Evolutionary conservation across 2,888 invertebrate genomes (phyloP).

Genomic region (Clivina fossor): DNA sequence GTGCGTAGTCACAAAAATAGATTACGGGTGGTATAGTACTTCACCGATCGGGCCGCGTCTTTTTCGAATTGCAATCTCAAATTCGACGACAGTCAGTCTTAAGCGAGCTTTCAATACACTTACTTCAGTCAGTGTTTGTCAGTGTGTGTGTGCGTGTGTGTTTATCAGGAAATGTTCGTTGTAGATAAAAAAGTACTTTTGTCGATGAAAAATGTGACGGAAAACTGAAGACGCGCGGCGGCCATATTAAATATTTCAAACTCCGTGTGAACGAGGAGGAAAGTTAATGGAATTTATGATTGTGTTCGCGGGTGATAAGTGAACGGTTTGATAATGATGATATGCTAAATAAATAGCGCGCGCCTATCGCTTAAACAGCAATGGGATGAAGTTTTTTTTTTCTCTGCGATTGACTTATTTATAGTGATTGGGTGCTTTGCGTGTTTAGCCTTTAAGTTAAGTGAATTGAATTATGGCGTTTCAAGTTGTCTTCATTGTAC

Average conservation of each 20-base stretch:
- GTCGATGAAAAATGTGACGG: conserved; percentile 9
- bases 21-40: too few relatives aligned
- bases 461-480: conserved; percentile 20
- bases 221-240: not conserved
- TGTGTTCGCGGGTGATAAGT: conserved; percentile 6
- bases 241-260: not conserved
- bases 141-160: too few relatives aligned
- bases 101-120: conserved; percentile 23
- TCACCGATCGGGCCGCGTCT: conserved; percentile 8
- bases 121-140: too few relatives aligned
- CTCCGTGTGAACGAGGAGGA: not conserved
- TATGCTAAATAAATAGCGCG: conserved; percentile 21
- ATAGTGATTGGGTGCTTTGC: conserved; percentile 17
- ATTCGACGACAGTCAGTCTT: conserved; percentile 14
- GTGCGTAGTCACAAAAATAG: conserved; percentile 30
- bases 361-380: conserved; percentile 7
- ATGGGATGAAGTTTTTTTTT: conserved; percentile 31
- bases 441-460: conserved; percentile 15
- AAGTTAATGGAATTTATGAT: conserved; percentile 3
- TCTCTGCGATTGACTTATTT: conserved; percentile 19
- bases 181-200: conserved; percentile 11
- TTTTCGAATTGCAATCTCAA: conserved; percentile 2
- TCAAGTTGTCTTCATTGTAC: conserved; percentile 16
- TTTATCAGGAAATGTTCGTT: too few relatives aligned
- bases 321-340: conserved; percentile 20